Conservation (phyloP, 2,113 vertebrate species). For the Rafetus swinhoei region DNA sequence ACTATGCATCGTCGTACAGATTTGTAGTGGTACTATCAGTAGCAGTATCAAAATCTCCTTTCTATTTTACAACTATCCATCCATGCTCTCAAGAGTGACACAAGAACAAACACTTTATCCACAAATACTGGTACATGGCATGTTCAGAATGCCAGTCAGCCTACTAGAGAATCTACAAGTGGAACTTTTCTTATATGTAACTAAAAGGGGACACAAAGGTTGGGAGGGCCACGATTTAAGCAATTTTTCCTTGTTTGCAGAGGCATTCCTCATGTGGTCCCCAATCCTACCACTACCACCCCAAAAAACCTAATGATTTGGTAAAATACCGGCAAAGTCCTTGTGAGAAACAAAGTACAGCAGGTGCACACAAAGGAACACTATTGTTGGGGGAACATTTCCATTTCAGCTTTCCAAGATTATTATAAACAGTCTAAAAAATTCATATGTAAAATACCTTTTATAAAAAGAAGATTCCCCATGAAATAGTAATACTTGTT, state of each 20-base stretch:
- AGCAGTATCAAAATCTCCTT: slow-evolving; percentile 55
- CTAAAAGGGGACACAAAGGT: slow-evolving; percentile 30
- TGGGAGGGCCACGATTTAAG: not conserved
- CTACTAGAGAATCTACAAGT: slow-evolving; percentile 56
- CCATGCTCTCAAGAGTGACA: slow-evolving; percentile 70
- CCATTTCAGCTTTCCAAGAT: slow-evolving; percentile 43
- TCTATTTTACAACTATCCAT: slow-evolving; percentile 63
- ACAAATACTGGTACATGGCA: slow-evolving; percentile 72
- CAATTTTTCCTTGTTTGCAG: not conserved
- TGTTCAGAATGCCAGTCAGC: slow-evolving; percentile 63
- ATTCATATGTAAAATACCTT: slow-evolving; percentile 64
- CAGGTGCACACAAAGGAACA: slow-evolving; percentile 66
- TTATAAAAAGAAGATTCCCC: slow-evolving; percentile 63
- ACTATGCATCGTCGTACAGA: slow-evolving; percentile 62
- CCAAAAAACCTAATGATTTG: slow-evolving; percentile 60
- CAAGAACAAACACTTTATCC: slow-evolving; percentile 70
- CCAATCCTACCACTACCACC: slow-evolving; percentile 51
- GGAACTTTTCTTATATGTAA: slow-evolving; percentile 21
- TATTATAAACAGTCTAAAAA: slow-evolving; percentile 57
- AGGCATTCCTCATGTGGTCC: slow-evolving; percentile 49
- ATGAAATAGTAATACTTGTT: slow-evolving; percentile 22
- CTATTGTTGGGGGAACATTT: slow-evolving; percentile 57
- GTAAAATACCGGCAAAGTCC: slow-evolving; percentile 65
- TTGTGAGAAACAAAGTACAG: slow-evolving; percentile 61
- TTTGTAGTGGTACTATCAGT: slow-evolving; percentile 54